A percentile compares a stretch with the other conserved stretches of the same genome.
phyloP scores from a whole-genome alignment of 2,888 invertebrate species.

The Lathronympha strigana region DNA sequence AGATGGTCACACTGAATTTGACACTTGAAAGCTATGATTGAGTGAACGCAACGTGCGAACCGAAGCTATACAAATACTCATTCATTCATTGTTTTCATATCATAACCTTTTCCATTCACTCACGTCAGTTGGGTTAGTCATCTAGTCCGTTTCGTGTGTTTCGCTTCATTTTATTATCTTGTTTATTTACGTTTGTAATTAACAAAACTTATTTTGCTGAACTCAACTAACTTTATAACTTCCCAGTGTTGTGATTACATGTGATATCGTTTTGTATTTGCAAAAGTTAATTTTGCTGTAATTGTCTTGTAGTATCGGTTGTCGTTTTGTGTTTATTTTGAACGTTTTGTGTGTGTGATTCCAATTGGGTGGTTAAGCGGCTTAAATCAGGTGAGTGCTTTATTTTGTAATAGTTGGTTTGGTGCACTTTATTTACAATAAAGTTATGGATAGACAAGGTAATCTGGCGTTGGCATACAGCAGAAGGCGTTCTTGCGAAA shows the following conservation, averaged over 20 bases:
- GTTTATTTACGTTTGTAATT: conserved; percentile 41
- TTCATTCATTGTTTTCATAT: conserved; percentile 24
- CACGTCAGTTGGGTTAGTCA: conserved; percentile 51
- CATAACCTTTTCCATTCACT: conserved; percentile 21
- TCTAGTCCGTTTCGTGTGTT: conserved; percentile 45
- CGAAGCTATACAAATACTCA: not conserved
- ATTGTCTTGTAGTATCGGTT: conserved; percentile 49
- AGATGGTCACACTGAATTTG: conserved; percentile 1
- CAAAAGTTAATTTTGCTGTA: conserved; percentile 20
- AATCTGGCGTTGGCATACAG: conserved; percentile 50
- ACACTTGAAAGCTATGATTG: not conserved
- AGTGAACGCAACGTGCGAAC: not conserved
- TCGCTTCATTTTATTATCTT: conserved; percentile 32
- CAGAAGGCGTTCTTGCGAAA: conserved; percentile 53
- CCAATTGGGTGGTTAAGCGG: conserved; percentile 29
- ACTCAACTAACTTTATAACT: conserved; percentile 4
- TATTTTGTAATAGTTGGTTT: conserved; percentile 4
- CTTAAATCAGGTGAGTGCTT: conserved; percentile 27
- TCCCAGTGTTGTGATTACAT: conserved; percentile 34
- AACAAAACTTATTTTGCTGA: conserved; percentile 41
- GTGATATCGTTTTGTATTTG: conserved; percentile 27
- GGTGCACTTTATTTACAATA: conserved; percentile 37
- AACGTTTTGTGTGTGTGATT: conserved; percentile 25
- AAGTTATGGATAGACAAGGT: conserved; percentile 30
- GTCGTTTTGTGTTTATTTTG: conserved; percentile 52